A percentile compares a stretch with the other conserved stretches of the same genome.
Conservation (phyloP, 2,113 vertebrate species). For the Poeciliopsis prolifica region DNA sequence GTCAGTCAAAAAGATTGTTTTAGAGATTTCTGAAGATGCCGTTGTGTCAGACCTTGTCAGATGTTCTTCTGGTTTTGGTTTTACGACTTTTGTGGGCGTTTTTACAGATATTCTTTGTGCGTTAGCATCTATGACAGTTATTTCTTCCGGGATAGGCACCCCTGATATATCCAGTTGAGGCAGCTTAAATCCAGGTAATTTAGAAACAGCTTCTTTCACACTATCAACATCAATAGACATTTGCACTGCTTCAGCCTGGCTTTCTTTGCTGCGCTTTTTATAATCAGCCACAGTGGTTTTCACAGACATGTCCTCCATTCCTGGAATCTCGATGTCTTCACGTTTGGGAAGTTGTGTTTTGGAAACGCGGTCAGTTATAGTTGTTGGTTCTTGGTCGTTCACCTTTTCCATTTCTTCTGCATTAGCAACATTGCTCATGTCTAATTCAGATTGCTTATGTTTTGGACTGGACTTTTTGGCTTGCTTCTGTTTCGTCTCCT, state of each 20-base stretch:
- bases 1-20: conserved; percentile 45
- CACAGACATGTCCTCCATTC: conserved; percentile 72
- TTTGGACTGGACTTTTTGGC: conserved; percentile 39
- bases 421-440: conserved; percentile 10
- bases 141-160: conserved; percentile 75
- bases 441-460: conserved; percentile 70
- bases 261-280: conserved; percentile 36
- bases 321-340: conserved; percentile 82
- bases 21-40: conserved; percentile 50
- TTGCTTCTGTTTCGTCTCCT: conserved; percentile 44
- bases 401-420: conserved; percentile 32
- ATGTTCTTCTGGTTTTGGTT: conserved; percentile 56
- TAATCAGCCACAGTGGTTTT: conserved; percentile 39
- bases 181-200: conserved; percentile 79
- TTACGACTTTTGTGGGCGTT: conserved; percentile 69
- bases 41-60: conserved; percentile 34
- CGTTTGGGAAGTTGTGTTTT: conserved; percentile 74
- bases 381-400: conserved; percentile 30
- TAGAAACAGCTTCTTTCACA: conserved; percentile 79
- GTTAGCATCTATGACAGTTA: conserved; percentile 77
- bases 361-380: conserved; percentile 24
- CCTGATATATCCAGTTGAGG: conserved; percentile 75
- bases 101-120: conserved; percentile 75
- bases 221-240: conserved; percentile 76
- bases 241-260: conserved; percentile 53